Evolutionary conservation across 2,888 invertebrate genomes (phyloP).

Genomic region (Microdon myrmicae): DNA sequence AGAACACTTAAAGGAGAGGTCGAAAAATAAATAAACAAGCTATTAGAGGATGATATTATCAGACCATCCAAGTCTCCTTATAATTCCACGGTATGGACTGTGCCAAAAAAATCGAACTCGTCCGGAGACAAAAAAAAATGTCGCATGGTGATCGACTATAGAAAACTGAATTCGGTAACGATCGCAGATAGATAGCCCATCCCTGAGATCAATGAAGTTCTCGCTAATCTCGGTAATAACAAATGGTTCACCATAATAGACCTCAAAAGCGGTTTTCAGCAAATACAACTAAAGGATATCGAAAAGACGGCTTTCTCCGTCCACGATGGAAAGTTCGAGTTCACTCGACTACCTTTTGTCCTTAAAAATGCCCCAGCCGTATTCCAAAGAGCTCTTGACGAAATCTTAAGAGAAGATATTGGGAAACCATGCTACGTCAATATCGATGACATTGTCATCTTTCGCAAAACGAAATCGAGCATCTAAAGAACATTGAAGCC

Average conservation of each 20-base stretch:
- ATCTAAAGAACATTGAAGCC: not conserved
- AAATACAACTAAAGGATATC: slow-evolving; percentile 6
- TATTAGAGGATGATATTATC: slow-evolving; percentile 12
- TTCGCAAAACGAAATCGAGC: slow-evolving; percentile 8
- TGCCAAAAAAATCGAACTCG: slow-evolving; percentile 14
- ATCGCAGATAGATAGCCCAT: slow-evolving; percentile 33
- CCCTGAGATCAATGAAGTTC: slow-evolving; percentile 19
- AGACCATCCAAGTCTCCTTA: slow-evolving; percentile 16
- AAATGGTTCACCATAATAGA: slow-evolving; percentile 10
- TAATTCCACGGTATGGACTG: slow-evolving; percentile 10
- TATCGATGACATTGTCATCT: slow-evolving; percentile 17
- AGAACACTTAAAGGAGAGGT: slow-evolving; percentile 20
- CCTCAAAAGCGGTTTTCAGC: slow-evolving; percentile 24
- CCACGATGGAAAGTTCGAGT: slow-evolving; percentile 9
- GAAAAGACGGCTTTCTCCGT: slow-evolving; percentile 21
- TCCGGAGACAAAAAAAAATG: slow-evolving; percentile 13
- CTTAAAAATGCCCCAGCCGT: slow-evolving; percentile 12
- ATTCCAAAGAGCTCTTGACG: slow-evolving; percentile 13
- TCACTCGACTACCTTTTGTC: slow-evolving; percentile 10
- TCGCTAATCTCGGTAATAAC: slow-evolving; percentile 20
- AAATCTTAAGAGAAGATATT: slow-evolving; percentile 12
- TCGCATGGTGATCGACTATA: slow-evolving; percentile 27
- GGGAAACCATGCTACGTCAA: slow-evolving; percentile 9
- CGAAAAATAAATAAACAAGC: slow-evolving; percentile 13
- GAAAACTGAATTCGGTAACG: slow-evolving; percentile 23